Conservation (phyloP, 2,888 invertebrate species). For the Tetheella fluctuosa region DNA sequence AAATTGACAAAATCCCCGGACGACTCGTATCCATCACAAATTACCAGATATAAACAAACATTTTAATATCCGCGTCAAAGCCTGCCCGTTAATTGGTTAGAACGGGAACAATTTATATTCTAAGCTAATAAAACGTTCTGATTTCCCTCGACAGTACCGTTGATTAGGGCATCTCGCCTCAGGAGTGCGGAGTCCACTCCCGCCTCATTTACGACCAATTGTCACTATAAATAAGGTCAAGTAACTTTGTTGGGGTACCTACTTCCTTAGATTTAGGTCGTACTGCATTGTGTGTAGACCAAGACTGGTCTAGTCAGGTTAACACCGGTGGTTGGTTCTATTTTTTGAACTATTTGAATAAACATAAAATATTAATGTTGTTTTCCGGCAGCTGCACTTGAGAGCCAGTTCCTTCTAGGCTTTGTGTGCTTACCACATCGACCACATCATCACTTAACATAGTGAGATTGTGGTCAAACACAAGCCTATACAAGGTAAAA, state of each 20-base stretch:
- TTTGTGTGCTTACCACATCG: too few species aligned
- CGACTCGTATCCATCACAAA: slow-evolving; percentile 4
- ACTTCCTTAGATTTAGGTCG: slow-evolving; percentile 14
- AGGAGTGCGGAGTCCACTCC: slow-evolving; percentile 36
- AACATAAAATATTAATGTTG: too few species aligned
- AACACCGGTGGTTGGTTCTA: not conserved
- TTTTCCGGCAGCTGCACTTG: too few species aligned
- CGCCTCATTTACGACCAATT: slow-evolving; percentile 49
- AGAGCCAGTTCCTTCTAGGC: too few species aligned
- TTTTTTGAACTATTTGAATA: not conserved
- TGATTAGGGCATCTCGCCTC: slow-evolving; percentile 53
- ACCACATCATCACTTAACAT: too few species aligned
- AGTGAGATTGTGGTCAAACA: too few species aligned
- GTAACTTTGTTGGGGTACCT: slow-evolving; percentile 35
- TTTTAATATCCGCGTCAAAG: slow-evolving; percentile 38
- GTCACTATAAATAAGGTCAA: slow-evolving; percentile 53
- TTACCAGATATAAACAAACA: slow-evolving; percentile 12
- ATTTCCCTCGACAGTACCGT: slow-evolving; percentile 68
- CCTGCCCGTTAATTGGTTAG: slow-evolving; percentile 52
- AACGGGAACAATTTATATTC: slow-evolving; percentile 62
- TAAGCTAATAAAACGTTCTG: slow-evolving; percentile 67
- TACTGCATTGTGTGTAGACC: not conserved
- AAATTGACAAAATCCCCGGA: not conserved
- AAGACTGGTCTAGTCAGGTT: not conserved
- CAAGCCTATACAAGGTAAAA: too few species aligned